Evolutionary conservation across 1,140 invertebrate species (phyloP), one percentile per base, ranked within the genome.

Genomic region (Trachymyrmex septentrionalis): DNA sequence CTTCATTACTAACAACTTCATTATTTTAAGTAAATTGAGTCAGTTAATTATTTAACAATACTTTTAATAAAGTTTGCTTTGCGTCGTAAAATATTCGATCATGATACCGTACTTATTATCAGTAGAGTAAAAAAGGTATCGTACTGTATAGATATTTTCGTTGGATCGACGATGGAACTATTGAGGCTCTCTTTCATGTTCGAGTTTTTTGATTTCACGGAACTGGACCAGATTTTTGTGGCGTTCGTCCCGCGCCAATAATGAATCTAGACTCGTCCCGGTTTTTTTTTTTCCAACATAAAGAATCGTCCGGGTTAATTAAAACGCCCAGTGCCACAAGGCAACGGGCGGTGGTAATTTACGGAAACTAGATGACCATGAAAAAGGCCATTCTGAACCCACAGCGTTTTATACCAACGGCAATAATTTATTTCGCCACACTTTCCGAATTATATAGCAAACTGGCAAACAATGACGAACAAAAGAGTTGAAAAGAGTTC

Each of bases 301-400:
- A 88, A 69, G 50, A 80, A 76, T 73, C 61, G 55, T 14, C 67
- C 53, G 48, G 48, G 87, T 89, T 89, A 89, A 89, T 89, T 89
- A 86, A 89, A 89, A 88, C 55, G 75, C 57, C 55, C 27, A 14
- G 53, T 48, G n/a, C 61, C 59, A 34, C 24, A 19, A 9, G 27
- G 78, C 30, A 64, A 78, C 48, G 63, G 63, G 61, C 87, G 24
- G 50, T 34, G 34, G 48, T 75, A 88, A 89, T 89, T 89, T 78
- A 72, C 73, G 24, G 38, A 61, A 64, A 53, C 34, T 55, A 53
- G 72, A 59, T 55, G 34, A 48, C 55, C 78, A 55, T 69, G 88
- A 78, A 77, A 85, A 87, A 82, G 63, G 53, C 67, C 71, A 21
- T 44, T 61, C 44, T 21, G 38, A 57, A 24, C 10, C 10, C 16